A percentile compares a stretch with the other conserved stretches of the same genome.
Conservation (phyloP, 2,797 vertebrate species). For the Rhynchotus rufescens region DNA sequence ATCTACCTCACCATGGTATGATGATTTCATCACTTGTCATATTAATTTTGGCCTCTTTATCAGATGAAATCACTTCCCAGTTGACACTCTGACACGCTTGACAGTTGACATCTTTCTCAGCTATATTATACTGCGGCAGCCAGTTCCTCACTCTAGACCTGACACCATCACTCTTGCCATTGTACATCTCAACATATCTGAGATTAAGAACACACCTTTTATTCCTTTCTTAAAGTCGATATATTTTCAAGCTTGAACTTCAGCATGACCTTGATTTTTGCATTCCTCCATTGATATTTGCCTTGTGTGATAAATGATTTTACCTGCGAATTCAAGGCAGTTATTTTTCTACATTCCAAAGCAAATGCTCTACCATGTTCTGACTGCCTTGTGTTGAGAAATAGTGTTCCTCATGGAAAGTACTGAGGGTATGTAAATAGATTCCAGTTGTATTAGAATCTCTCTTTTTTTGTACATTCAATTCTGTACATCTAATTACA, state of each 20-base stretch:
- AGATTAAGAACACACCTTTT: not conserved
- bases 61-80: not conserved
- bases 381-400: not conserved
- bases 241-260: not conserved
- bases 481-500: not conserved
- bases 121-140: not conserved
- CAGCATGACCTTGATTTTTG: not conserved
- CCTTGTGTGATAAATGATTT: conserved; percentile 1
- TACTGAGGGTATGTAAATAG: not conserved
- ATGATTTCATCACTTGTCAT: not conserved
- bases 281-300: not conserved
- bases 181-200: not conserved
- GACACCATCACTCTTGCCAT: not conserved
- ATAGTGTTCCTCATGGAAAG: not conserved
- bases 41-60: not conserved
- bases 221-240: not conserved
- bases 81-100: no score
- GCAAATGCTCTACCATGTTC: not conserved
- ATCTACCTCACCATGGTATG: not conserved
- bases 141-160: not conserved
- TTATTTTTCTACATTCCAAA: not conserved
- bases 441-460: not conserved
- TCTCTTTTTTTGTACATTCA: not conserved
- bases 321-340: not conserved
- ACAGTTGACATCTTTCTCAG: not conserved